A percentile compares a stretch with the other conserved stretches of the same genome.
Evolutionary conservation across 64 coral and sea anemone genomes (phyloP).

Genomic region (Actinia tenebrosa): DNA sequence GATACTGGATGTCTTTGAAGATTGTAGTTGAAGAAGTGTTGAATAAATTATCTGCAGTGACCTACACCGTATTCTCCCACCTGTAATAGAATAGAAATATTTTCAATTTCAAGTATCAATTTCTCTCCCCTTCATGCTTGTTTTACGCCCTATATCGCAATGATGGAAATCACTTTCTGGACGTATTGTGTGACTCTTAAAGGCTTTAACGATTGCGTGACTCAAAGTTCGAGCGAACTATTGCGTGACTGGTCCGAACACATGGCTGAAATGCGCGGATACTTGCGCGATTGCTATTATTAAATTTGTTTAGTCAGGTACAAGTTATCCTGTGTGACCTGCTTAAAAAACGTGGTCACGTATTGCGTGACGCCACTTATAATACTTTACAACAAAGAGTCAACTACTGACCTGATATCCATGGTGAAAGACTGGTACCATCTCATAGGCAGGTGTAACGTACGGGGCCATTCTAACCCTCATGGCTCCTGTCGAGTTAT

Average conservation of each 20-base stretch:
- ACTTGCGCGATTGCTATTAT: neutral
- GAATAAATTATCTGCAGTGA: slow-evolving; percentile 27
- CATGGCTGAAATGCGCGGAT: neutral
- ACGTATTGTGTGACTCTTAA: neutral
- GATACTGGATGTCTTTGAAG: neutral
- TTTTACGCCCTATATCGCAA: no score
- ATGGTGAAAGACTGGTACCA: slow-evolving; percentile 92
- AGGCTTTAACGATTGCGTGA: neutral
- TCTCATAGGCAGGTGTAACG: slow-evolving; percentile 73
- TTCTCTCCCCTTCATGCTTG: no score
- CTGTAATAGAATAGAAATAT: slow-evolving; percentile 7
- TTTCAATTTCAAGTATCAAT: no score
- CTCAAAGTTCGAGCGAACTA: neutral
- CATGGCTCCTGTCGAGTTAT: slow-evolving; percentile 43
- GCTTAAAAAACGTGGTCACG: neutral
- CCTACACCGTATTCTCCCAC: slow-evolving; percentile 50
- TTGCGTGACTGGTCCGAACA: neutral
- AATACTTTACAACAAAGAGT: neutral
- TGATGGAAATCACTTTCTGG: no score
- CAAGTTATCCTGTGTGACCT: neutral
- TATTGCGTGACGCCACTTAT: neutral
- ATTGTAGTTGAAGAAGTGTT: neutral
- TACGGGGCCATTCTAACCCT: slow-evolving; percentile 80
- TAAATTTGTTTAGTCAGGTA: no score
- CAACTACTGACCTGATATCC: slow-evolving; percentile 77